Evolutionary conservation across 2,113 vertebrate species (phyloP), one percentile per base, ranked within the genome.

Genomic region (Toxotes jaculatrix): DNA sequence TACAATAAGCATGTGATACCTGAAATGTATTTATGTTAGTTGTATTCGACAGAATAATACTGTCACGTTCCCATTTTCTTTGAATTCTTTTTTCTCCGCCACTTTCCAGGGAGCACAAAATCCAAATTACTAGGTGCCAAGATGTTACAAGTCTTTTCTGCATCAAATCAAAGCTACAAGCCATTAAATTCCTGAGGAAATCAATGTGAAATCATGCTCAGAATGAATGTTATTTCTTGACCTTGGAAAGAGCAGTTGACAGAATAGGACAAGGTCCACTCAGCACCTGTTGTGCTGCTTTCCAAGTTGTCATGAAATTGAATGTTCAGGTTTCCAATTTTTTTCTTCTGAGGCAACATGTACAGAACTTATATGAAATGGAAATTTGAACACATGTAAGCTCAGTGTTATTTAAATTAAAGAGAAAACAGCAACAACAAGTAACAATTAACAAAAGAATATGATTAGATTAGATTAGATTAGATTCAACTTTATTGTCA

Each of bases 171-270:
- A 36, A 69, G 45, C 43, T 2, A 56, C 12, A 19, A 66, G 0
- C 43, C 31, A 60, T 27, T 63, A 17, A 55, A 71, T 36, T 1
- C 34, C 36, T 60, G 19, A 17, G 34, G 43, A 7, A 17, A 9
- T 8, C 23, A 31, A 57, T 40, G 19, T 64, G 16, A 64, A 68
- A 64, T 61, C 27, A 36, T n/a, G 36, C 70, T 64, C 23, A 43
- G 59, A 3, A 14, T 6, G 10, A 49, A 19, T 19, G 14, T 49
- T 49, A 10, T 12, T 7, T 56, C 55, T 12, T 27, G n/a, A 27
- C 49, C 76, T 74, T 56, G 10, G 11, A 80, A 75, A 84, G 63
- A 74, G n/a, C 40, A 67, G 16, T 23, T 55, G 56, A 45, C 12
- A 61, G 63, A 63, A 63, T 23, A 55, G 23, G 4, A 19, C 16